These are phyloP conservation scores for Brassicogethes aeneus DNA, from an alignment of 2,888 invertebrate species.

Conservation along the genomic window DNA sequence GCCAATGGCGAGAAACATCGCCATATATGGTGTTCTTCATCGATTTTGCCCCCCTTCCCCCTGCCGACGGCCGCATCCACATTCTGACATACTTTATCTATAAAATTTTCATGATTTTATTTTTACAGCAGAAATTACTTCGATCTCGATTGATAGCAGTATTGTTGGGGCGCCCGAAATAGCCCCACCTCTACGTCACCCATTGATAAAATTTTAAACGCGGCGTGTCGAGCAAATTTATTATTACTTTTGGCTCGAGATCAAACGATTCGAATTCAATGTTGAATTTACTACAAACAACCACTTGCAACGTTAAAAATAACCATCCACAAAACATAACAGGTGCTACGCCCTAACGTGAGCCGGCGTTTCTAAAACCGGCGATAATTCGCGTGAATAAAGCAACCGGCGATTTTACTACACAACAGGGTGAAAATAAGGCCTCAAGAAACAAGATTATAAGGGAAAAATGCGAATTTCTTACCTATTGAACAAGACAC, in stretches of 20 bases:
- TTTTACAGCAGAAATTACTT: too few species aligned
- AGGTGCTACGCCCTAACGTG: not conserved
- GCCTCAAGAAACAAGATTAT: too few species aligned
- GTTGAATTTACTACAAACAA: too few species aligned
- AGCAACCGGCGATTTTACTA: not conserved
- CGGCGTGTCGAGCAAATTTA: not conserved
- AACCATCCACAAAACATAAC: not conserved
- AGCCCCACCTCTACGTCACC: constrained; percentile 2
- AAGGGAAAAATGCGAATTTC: constrained; percentile 9
- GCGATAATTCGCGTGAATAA: not conserved
- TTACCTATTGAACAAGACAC: constrained; percentile 37
- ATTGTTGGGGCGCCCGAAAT: too few species aligned
- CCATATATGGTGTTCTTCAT: constrained; percentile 71
- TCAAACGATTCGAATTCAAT: too few species aligned
- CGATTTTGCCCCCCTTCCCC: constrained; percentile 39
- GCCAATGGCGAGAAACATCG: constrained; percentile 64
- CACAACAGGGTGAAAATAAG: too few species aligned
- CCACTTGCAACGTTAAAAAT: too few species aligned
- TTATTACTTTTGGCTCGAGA: not conserved
- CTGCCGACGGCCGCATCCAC: constrained; percentile 18
- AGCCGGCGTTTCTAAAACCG: not conserved
- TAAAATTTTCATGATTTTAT: too few species aligned
- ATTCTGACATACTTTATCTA: constrained; percentile 26
- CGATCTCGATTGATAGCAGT: too few species aligned
- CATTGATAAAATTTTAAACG: too few species aligned